Conservation (phyloP, 2,888 invertebrate genomes). For the Sinotaia quadrata region DNA sequence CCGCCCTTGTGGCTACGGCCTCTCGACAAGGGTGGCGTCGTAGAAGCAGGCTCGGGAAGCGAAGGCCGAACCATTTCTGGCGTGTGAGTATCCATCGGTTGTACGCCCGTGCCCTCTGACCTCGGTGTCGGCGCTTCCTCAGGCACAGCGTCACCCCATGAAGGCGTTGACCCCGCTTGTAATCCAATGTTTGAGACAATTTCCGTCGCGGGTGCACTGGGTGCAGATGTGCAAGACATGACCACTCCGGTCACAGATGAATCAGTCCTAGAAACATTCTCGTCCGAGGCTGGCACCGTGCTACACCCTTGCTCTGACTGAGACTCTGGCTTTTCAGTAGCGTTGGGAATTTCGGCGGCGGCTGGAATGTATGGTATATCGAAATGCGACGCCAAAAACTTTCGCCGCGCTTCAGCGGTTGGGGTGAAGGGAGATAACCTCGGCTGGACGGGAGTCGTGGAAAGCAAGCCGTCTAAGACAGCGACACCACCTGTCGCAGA, state of each 20-base stretch:
- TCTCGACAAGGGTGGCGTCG: not conserved
- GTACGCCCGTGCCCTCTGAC: not conserved
- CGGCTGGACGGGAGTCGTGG: too few relatives aligned
- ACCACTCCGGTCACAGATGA: not conserved
- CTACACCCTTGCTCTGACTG: constrained; percentile 2
- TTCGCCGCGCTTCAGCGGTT: constrained; percentile 12
- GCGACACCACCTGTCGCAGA: not conserved
- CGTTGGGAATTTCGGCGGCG: not conserved
- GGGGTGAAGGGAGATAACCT: constrained; percentile 14
- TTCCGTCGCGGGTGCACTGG: not conserved
- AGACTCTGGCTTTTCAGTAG: not conserved
- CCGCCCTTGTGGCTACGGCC: not conserved
- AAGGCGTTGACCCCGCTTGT: not conserved
- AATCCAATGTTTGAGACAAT: too few relatives aligned
- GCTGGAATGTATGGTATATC: constrained; percentile 12
- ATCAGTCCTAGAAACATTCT: not conserved
- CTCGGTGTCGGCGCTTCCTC: not conserved
- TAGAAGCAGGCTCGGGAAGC: not conserved
- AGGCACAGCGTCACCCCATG: not conserved
- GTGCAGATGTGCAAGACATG: not conserved
- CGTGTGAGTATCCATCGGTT: not conserved
- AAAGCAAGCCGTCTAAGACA: not conserved
- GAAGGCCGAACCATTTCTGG: not conserved
- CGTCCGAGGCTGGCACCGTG: too few relatives aligned
- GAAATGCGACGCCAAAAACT: constrained; percentile 25